A percentile compares a stretch with the other conserved stretches of the same genome.
These are phyloP conservation scores for Procavia capensis DNA, from an alignment of 2,113 vertebrate species.

Conservation along the genomic window DNA sequence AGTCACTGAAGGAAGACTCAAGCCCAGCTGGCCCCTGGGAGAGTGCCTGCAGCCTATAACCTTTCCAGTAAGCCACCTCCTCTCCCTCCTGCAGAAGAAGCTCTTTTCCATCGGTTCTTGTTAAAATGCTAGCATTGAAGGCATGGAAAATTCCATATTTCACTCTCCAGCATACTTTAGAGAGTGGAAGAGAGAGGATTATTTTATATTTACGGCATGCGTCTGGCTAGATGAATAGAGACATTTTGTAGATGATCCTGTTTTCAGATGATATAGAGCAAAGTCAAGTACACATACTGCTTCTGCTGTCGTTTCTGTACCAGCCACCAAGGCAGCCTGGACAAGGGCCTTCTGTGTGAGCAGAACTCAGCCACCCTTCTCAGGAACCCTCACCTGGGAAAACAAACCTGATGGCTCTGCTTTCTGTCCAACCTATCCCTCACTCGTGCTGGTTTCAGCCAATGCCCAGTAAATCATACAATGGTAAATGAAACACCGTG, in stretches of 20 bases:
- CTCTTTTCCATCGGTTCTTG: neutral
- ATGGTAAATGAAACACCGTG: neutral
- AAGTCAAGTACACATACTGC: slow-evolving; percentile 5
- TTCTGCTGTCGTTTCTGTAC: neutral
- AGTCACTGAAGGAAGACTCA: neutral
- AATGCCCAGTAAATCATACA: neutral
- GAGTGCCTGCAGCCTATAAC: accelerated
- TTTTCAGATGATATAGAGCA: slow-evolving; percentile 29
- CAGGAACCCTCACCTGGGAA: slow-evolving; percentile 33
- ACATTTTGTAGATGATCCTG: neutral
- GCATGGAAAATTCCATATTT: slow-evolving; percentile 75
- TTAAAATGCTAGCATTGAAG: neutral
- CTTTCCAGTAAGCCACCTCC: too few species aligned
- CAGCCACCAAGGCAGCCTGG: slow-evolving; percentile 49
- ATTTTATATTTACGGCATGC: slow-evolving; percentile 7
- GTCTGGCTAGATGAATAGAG: slow-evolving; percentile 4
- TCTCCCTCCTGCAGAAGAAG: neutral
- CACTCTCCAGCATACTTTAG: slow-evolving; percentile 78
- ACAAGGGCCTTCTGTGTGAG: slow-evolving; percentile 27
- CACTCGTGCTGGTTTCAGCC: neutral
- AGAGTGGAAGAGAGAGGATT: slow-evolving; percentile 62
- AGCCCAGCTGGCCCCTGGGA: neutral
- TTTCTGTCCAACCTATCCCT: slow-evolving; percentile 19
- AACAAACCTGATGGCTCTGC: slow-evolving; percentile 40
- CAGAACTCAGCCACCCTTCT: slow-evolving; percentile 53